phyloP scores from a whole-genome alignment of 2,797 vertebrate species.

The Sebastes oblongus region DNA sequence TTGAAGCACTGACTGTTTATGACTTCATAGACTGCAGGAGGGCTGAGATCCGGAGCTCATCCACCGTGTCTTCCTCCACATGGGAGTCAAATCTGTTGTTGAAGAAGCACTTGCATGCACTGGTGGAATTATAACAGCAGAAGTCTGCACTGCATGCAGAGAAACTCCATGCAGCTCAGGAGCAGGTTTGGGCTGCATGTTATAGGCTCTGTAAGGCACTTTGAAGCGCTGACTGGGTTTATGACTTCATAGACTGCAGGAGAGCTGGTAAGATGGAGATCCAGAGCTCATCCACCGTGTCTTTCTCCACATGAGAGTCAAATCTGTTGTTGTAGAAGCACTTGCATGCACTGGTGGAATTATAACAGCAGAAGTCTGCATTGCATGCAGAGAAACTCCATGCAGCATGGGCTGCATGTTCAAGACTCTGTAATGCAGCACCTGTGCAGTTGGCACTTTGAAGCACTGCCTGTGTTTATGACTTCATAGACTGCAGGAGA shows the following conservation, averaged over 20 bases:
- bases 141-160: neutral
- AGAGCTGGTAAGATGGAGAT: neutral
- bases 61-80: no score
- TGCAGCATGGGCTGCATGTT: conserved; percentile 1
- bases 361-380: neutral
- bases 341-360: neutral
- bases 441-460: neutral
- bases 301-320: no score
- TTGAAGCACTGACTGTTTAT: conserved; percentile 20
- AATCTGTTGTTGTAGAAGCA: no score
- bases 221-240: conserved; percentile 21
- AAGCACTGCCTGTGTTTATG: conserved; percentile 26
- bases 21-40: conserved; percentile 23
- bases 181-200: neutral
- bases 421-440: neutral
- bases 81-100: no score
- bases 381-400: neutral
- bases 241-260: conserved; percentile 23
- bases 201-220: conserved; percentile 11
- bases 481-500: conserved; percentile 21
- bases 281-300: no score
- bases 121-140: neutral
- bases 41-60: no score
- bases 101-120: no score
- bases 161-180: neutral